These are phyloP conservation scores for Cossypha niveicapilla DNA, from an alignment of 2,797 vertebrate species.

Conservation along the genomic window DNA sequence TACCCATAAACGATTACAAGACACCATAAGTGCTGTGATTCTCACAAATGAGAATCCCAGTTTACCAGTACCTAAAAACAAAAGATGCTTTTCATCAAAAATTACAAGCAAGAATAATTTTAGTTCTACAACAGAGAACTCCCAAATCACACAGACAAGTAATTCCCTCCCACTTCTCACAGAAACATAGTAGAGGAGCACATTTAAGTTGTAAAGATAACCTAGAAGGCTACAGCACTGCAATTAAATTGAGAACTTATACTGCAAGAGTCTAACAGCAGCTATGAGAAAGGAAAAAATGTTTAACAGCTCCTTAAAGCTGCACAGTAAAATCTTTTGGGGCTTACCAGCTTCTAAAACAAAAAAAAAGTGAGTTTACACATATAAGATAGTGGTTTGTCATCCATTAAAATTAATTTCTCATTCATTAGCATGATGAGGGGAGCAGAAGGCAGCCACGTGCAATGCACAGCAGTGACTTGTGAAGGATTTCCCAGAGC, in stretches of 20 bases:
- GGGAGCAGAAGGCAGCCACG: neutral
- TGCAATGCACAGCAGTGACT: neutral
- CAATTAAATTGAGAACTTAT: neutral
- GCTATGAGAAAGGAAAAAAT: neutral
- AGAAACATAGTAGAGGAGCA: neutral
- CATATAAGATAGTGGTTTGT: neutral
- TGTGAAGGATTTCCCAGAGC: neutral
- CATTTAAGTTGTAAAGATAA: neutral
- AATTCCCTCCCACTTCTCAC: conserved; percentile 7
- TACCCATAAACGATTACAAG: conserved; percentile 93
- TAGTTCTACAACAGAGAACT: conserved; percentile 13
- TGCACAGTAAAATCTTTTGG: neutral
- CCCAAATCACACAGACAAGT: neutral
- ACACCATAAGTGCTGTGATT: conserved; percentile 96
- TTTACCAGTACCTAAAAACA: conserved; percentile 90
- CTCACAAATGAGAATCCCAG: conserved; percentile 98
- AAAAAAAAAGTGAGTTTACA: neutral
- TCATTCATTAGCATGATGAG: neutral
- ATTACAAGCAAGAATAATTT: conserved; percentile 26
- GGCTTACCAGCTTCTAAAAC: neutral
- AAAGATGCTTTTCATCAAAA: conserved; percentile 58
- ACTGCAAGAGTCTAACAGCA: neutral
- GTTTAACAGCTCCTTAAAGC: neutral
- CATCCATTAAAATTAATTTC: neutral
- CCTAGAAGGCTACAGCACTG: neutral